phyloP scores from a whole-genome alignment of 2,888 invertebrate species.

The Eristalinus aeneus region DNA sequence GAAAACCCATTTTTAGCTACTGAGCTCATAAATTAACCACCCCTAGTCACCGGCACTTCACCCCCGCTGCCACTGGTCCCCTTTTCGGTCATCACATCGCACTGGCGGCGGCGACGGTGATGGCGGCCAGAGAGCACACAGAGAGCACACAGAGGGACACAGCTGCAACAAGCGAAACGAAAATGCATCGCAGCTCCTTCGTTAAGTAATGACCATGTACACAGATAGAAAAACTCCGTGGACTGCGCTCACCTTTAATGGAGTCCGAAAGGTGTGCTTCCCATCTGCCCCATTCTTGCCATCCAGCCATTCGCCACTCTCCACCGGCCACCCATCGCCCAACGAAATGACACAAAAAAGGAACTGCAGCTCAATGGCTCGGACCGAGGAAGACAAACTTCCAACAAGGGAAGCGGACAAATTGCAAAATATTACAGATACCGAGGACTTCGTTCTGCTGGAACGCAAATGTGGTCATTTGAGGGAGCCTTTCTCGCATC shows the following conservation, averaged over 20 bases:
- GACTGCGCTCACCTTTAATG: conserved; percentile 60
- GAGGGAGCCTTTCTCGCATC: conserved; percentile 39
- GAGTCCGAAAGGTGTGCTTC: conserved; percentile 51
- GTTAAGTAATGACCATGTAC: conserved; percentile 69
- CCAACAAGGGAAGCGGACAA: conserved; percentile 64
- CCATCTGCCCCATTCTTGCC: background rate
- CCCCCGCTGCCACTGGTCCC: too few species aligned
- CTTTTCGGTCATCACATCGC: too few species aligned
- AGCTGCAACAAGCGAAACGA: conserved; percentile 79
- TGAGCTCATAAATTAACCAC: conserved; percentile 67
- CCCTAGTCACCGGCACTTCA: background rate
- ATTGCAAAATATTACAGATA: conserved; percentile 67
- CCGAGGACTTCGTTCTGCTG: conserved; percentile 47
- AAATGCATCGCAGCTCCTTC: conserved; percentile 76
- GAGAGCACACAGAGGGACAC: conserved; percentile 71
- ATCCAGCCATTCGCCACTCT: too few species aligned
- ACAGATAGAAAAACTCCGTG: conserved; percentile 42
- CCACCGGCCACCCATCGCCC: background rate
- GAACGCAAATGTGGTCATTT: conserved; percentile 69
- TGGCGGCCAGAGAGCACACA: background rate
- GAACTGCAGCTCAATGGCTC: conserved; percentile 3
- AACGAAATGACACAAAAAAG: background rate
- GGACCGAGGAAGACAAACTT: conserved; percentile 64
- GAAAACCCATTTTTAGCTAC: conserved; percentile 67
- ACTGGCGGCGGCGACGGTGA: background rate